Conservation (phyloP, 2,113 vertebrate genomes). For the Probosciger aterrimus region DNA sequence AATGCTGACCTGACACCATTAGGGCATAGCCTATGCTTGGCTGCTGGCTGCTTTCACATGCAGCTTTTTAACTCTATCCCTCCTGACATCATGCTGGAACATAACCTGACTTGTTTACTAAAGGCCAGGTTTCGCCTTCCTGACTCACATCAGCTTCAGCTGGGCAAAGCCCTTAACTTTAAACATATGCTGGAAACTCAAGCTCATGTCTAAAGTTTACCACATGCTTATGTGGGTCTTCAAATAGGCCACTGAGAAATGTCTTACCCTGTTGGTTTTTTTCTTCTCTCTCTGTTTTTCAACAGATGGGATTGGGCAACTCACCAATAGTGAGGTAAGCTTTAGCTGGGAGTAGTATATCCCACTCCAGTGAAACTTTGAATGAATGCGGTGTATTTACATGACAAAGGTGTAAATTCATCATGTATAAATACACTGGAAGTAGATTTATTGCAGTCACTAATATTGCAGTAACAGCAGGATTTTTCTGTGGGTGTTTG, state of each 20-base stretch:
- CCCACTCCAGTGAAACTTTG: neutral
- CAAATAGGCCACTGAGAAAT: neutral
- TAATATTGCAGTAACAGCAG: neutral
- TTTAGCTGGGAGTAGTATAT: neutral
- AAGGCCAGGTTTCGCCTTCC: neutral
- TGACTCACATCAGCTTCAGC: neutral
- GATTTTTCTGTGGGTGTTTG: neutral
- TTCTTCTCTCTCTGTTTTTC: neutral
- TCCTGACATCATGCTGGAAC: neutral
- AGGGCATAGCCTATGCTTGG: neutral
- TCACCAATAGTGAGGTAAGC: neutral
- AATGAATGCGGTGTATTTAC: neutral
- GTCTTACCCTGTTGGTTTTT: neutral
- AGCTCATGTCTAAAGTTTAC: neutral
- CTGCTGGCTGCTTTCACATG: neutral
- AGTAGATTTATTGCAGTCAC: neutral
- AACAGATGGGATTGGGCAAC: neutral
- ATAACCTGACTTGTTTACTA: neutral
- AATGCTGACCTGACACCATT: slow-evolving; percentile 66
- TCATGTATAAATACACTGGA: neutral
- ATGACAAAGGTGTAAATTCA: neutral
- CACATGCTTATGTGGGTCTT: neutral
- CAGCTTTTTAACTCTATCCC: slow-evolving; percentile 64
- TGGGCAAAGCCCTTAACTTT: neutral
- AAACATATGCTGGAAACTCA: slow-evolving; percentile 20